A percentile compares a stretch with the other conserved stretches of the same genome.
Conservation (phyloP, 2,797 vertebrate genomes). For the Phylloscopus collybita region DNA sequence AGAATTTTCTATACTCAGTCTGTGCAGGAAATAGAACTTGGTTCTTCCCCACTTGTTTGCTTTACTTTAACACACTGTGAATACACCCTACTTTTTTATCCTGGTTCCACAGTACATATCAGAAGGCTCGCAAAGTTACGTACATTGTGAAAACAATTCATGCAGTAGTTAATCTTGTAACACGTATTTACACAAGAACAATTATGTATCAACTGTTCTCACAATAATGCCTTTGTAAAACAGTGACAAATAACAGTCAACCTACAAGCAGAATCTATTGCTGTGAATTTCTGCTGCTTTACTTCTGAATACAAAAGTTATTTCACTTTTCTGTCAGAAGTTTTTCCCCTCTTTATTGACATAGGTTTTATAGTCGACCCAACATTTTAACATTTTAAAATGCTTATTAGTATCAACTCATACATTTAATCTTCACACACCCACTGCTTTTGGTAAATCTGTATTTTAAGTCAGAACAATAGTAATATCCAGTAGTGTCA, state of each 20-base stretch:
- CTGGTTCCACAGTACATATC: background rate
- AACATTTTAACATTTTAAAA: background rate
- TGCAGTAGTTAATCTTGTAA: background rate
- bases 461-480: background rate
- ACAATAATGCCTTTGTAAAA: background rate
- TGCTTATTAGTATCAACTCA: background rate
- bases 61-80: background rate
- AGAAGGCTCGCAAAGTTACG: background rate
- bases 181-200: background rate
- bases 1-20: rapidly evolving
- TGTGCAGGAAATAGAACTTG: background rate
- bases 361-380: background rate
- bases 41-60: background rate
- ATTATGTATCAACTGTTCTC: background rate
- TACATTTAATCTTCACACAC: background rate
- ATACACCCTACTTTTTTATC: background rate
- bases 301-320: background rate
- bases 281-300: background rate
- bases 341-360: background rate
- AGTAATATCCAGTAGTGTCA: background rate
- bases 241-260: background rate
- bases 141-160: background rate
- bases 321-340: background rate
- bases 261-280: background rate
- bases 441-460: background rate